A percentile compares a stretch with the other conserved stretches of the same genome.
phyloP scores from a whole-genome alignment of 2,797 vertebrate species.

The Paguma larvata region DNA sequence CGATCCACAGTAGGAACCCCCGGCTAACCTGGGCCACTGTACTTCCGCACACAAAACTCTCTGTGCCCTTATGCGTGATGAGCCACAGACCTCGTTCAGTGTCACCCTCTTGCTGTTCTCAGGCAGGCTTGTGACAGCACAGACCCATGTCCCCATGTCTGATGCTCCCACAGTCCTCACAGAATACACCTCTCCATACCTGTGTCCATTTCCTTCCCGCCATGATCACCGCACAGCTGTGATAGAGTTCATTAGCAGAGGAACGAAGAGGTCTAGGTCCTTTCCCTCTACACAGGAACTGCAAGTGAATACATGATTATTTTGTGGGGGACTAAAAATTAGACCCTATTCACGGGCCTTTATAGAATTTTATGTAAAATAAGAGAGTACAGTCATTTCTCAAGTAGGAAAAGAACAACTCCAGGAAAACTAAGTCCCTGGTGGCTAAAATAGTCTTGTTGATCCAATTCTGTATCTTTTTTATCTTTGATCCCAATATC shows the following conservation, averaged over 20 bases:
- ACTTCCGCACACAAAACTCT: not conserved
- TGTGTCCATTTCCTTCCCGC: not conserved
- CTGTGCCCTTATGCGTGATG: not conserved
- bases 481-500: conserved; percentile 48
- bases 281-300: not conserved
- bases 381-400: not conserved
- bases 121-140: not conserved
- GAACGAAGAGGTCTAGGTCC: not conserved
- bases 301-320: not conserved
- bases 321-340: not conserved
- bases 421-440: not conserved
- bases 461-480: conserved; percentile 40
- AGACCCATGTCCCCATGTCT: rapidly evolving
- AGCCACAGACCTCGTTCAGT: not conserved
- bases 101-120: not conserved
- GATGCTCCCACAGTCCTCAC: not conserved
- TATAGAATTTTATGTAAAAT: not conserved
- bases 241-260: not conserved
- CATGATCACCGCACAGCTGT: not conserved
- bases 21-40: not conserved
- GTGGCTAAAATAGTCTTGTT: not conserved
- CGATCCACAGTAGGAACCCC: not conserved
- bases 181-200: not conserved
- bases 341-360: not conserved
- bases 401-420: not conserved